Evolutionary conservation across 2,797 vertebrate species (phyloP).

Genomic region (Simalia tracyae): DNA sequence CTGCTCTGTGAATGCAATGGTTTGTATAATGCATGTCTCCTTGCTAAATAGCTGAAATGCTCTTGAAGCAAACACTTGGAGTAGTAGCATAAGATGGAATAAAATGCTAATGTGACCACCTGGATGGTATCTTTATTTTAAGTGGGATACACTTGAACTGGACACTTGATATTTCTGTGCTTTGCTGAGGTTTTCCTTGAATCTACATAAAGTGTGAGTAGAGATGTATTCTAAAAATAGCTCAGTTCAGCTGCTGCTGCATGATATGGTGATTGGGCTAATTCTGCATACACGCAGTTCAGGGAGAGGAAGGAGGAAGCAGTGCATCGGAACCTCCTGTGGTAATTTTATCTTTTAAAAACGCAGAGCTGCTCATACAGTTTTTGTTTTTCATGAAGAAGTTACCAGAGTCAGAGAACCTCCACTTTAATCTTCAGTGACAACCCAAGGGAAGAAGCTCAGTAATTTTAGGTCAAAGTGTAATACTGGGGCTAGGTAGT

Average conservation of each 20-base stretch:
- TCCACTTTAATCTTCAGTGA: neutral
- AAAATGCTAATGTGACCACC: constrained; percentile 37
- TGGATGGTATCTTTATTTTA: constrained; percentile 51
- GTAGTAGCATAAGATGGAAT: constrained; percentile 43
- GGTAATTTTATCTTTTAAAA: neutral
- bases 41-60: constrained; percentile 79
- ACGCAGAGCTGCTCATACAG: neutral
- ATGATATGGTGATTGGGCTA: neutral
- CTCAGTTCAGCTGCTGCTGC: neutral
- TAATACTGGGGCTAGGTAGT: neutral
- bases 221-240: constrained; percentile 36
- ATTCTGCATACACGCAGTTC: neutral
- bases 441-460: neutral
- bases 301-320: neutral
- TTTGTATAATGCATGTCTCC: constrained; percentile 76
- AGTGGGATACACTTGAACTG: constrained; percentile 39
- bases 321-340: neutral
- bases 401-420: neutral
- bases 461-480: neutral
- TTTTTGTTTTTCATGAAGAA: neutral
- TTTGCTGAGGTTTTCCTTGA: constrained; percentile 54
- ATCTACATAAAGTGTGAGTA: constrained; percentile 49
- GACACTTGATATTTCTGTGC: constrained; percentile 64
- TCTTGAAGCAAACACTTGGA: constrained; percentile 70
- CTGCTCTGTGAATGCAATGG: constrained; percentile 79